phyloP scores from a whole-genome alignment of 2,797 vertebrate genomes.

The Eleutherodactylus coqui region DNA sequence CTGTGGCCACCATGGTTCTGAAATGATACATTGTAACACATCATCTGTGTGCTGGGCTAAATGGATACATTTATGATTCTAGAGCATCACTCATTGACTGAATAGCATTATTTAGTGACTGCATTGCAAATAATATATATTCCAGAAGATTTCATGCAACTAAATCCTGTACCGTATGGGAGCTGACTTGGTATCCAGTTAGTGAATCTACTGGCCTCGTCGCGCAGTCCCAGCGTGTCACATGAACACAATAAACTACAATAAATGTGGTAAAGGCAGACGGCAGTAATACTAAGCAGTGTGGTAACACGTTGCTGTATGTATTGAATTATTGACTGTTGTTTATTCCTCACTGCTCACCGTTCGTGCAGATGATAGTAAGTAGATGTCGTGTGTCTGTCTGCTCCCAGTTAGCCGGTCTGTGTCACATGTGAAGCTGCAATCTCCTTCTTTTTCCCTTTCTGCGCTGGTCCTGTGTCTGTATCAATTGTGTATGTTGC shows the following conservation, averaged over 20 bases:
- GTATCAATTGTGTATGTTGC: slow-evolving; percentile 44
- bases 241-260: neutral
- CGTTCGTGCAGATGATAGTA: slow-evolving; percentile 97
- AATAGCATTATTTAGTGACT: too few species aligned
- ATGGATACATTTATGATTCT: too few species aligned
- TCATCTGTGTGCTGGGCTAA: too few species aligned
- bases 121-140: neutral
- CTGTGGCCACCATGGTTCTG: neutral
- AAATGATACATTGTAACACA: too few species aligned
- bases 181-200: neutral
- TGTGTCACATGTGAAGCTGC: slow-evolving; percentile 86
- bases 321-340: slow-evolving; percentile 55
- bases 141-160: neutral
- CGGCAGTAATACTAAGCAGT: neutral
- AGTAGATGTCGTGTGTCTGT: slow-evolving; percentile 93
- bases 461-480: slow-evolving; percentile 57
- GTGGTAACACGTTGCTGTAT: slow-evolving; percentile 24
- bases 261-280: neutral
- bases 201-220: neutral
- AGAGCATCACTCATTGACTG: too few species aligned
- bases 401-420: slow-evolving; percentile 82
- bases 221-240: neutral
- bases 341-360: slow-evolving; percentile 84
- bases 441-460: slow-evolving; percentile 65
- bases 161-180: too few species aligned